A percentile compares a stretch with the other conserved stretches of the same genome.
These are phyloP conservation scores for Sminthurides aquaticus DNA, from an alignment of 2,888 invertebrate species.

Conservation along the genomic window DNA sequence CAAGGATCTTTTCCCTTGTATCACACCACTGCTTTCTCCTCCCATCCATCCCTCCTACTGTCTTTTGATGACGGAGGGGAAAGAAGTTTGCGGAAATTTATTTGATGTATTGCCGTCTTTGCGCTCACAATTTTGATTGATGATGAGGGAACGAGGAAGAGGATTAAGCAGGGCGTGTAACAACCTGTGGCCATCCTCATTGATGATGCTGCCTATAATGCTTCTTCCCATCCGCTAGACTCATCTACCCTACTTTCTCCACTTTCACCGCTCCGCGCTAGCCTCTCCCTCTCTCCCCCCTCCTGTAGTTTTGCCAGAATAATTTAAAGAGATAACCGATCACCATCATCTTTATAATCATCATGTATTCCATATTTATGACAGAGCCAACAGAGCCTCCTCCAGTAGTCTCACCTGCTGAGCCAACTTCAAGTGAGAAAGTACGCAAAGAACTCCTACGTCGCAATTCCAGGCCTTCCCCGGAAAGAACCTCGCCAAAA, in stretches of 20 bases:
- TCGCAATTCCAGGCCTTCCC: slow-evolving; percentile 46
- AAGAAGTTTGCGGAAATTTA: not conserved
- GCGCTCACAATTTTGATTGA: not conserved
- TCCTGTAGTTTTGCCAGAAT: too few species aligned
- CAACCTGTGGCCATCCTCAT: not conserved
- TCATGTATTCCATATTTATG: too few species aligned
- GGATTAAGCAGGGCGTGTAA: not conserved
- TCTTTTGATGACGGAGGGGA: too few species aligned
- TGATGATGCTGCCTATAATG: too few species aligned
- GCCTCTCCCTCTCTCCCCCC: too few species aligned
- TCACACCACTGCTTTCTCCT: too few species aligned
- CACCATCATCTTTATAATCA: too few species aligned
- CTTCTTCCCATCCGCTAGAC: too few species aligned
- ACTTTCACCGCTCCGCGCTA: not conserved
- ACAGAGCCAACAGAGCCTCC: slow-evolving; percentile 33
- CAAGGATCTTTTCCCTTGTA: too few species aligned
- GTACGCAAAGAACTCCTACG: slow-evolving; percentile 44
- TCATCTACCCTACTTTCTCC: not conserved
- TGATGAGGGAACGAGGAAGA: not conserved
- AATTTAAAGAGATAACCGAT: too few species aligned
- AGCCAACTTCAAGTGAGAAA: slow-evolving; percentile 42
- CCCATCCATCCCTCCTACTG: too few species aligned
- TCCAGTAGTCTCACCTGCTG: slow-evolving; percentile 35
- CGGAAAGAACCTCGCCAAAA: slow-evolving; percentile 47
- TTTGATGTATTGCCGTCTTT: not conserved